A percentile compares a stretch with the other conserved stretches of the same genome.
Evolutionary conservation across 1,140 invertebrate genomes (phyloP).

Genomic region (Calliphora vicina): DNA sequence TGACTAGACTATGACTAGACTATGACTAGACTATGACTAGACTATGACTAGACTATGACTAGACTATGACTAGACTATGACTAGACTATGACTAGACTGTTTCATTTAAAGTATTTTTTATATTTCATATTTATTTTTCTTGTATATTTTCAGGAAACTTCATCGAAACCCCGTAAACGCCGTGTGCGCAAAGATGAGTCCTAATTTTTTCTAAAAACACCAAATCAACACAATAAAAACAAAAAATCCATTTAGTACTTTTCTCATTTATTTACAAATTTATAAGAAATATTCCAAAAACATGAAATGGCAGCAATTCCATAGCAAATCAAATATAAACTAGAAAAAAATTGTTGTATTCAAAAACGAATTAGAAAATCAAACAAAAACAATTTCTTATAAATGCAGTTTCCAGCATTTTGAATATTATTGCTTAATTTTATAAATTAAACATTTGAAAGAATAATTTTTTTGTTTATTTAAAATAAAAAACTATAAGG

Average conservation of each 20-base stretch:
- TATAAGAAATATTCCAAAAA: slow-evolving; percentile 13
- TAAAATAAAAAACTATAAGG: no score
- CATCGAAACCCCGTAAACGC: slow-evolving; percentile 53
- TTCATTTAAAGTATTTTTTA: background rate
- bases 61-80: no score
- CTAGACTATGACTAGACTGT: no score
- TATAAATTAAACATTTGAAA: background rate
- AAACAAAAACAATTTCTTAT: background rate
- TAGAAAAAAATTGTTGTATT: background rate
- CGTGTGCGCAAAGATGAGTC: slow-evolving; percentile 55
- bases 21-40: no score
- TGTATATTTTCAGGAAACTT: slow-evolving; percentile 45
- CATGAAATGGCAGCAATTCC: background rate
- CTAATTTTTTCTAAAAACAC: slow-evolving; percentile 12
- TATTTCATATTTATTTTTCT: background rate
- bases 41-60: no score
- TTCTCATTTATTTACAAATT: slow-evolving; percentile 15
- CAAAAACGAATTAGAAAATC: background rate
- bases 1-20: no score
- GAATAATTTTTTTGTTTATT: background rate
- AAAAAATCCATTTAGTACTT: slow-evolving; percentile 22
- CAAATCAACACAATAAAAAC: slow-evolving; percentile 23
- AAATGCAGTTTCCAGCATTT: background rate
- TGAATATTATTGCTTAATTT: background rate
- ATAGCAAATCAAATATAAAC: background rate